Evolutionary conservation across 2,888 invertebrate species (phyloP), one percentile per base, ranked within the genome.

Genomic region (Drosophila pegasa): DNA sequence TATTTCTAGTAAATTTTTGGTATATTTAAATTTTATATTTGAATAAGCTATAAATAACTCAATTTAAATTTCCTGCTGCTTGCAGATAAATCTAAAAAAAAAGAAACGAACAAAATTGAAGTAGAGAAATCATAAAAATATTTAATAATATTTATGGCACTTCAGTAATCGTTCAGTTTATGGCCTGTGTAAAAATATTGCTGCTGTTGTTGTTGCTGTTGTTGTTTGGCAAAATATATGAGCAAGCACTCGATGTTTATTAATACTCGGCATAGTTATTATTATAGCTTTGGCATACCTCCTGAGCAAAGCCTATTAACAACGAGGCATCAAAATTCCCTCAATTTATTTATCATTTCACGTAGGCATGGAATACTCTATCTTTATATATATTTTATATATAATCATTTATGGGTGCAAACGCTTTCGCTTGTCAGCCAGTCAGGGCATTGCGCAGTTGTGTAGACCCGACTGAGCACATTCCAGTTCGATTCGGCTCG

Each of bases 141-240:
- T 69, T 69, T 45, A 51, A 47, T 67, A 69, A 55, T 67, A 74
- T 87, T 84, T 84, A 88, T 88, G 88, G 78, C 25, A 88, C 85
- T 87, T 80, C 63, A 87, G 71, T 74, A 75, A 69, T 88, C 67
- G 81, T 72, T 66, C 66, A 65, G 70, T 88, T 85, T 85, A 85
- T 84, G 67, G 66, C 54, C 45, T 27, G 59, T 73, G 71, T 83
- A 86, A 77, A 82, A 75, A 61, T 43, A 71, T 31, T 69, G 16
- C 35, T 35, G 10, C 31, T 63, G 45, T 64, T 58, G 55, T 58
- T 74, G 65, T 37, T 62, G 22, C 38, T 65, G 43, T 31, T 66
- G 48, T 58, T 63, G 47, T 22, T 48, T 41, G 22, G 43, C 33
- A 18, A 61, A 70, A 76, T 82, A 64, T 82, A 71, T 68, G 74